These are phyloP conservation scores for Nudaria mundana DNA, from an alignment of 2,888 invertebrate genomes.

Conservation along the genomic window DNA sequence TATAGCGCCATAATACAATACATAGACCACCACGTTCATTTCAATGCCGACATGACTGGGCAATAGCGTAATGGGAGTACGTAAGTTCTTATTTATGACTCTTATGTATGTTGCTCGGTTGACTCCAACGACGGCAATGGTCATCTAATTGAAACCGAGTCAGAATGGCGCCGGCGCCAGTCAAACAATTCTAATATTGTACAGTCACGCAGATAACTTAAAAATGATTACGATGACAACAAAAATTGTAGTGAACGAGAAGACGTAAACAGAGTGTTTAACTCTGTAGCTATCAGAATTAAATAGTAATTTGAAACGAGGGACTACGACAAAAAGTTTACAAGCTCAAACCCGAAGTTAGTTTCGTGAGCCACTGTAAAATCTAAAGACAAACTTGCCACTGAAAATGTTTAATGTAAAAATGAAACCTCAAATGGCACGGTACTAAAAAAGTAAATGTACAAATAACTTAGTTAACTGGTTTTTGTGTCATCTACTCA, in stretches of 20 bases:
- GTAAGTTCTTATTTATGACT: constrained; percentile 21
- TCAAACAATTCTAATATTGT: constrained; percentile 25
- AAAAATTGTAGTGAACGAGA: constrained; percentile 21
- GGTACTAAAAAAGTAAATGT: no score
- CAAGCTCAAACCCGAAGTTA: constrained; percentile 49
- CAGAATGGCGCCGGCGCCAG: constrained; percentile 32
- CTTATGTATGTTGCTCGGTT: constrained; percentile 11
- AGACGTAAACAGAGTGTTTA: constrained; percentile 29
- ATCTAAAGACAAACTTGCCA: constrained; percentile 37
- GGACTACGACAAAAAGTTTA: constrained; percentile 53
- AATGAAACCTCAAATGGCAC: constrained; percentile 11
- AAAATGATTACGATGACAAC: constrained; percentile 23
- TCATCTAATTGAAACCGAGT: constrained; percentile 52
- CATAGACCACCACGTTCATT: constrained; percentile 11
- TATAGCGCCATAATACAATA: constrained; percentile 8
- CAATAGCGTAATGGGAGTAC: no score
- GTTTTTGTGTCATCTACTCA: no score
- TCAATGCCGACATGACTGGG: no score
- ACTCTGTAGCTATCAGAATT: constrained; percentile 39
- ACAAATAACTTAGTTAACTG: no score
- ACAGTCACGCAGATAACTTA: constrained; percentile 10
- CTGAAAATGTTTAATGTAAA: constrained; percentile 21
- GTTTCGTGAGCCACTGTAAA: constrained; percentile 41
- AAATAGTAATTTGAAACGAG: constrained; percentile 47
- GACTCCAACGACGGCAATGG: constrained; percentile 34